Percentiles rank a stretch among this genome's conserved stretches.
These are phyloP conservation scores for Brachypalpus laphriformis DNA, from an alignment of 2,888 invertebrate species.

Conservation along the genomic window DNA sequence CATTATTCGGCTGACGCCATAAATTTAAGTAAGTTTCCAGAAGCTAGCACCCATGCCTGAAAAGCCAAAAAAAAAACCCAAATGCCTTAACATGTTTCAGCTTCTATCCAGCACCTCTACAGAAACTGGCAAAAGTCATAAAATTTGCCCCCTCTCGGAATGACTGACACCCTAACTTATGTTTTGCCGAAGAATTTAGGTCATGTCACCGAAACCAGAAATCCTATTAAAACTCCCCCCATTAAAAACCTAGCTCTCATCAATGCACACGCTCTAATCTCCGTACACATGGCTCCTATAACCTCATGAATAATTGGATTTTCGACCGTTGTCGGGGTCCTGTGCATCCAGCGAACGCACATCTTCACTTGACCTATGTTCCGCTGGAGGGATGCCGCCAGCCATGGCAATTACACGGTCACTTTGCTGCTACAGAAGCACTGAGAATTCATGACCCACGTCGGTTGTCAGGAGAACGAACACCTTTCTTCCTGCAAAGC, in stretches of 20 bases:
- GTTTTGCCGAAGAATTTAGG: constrained; percentile 18
- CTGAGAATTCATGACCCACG: constrained; percentile 50
- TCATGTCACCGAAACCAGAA: constrained; percentile 25
- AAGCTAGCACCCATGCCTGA: too few relatives aligned
- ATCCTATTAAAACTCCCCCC: constrained; percentile 55
- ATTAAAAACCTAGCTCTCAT: constrained; percentile 46
- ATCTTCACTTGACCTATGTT: constrained; percentile 36
- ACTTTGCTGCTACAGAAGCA: constrained; percentile 42
- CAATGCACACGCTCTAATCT: constrained; percentile 33
- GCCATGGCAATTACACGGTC: constrained; percentile 60
- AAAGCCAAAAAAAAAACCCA: too few relatives aligned
- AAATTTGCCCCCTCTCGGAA: background rate
- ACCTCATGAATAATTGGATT: constrained; percentile 66
- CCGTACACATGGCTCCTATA: constrained; percentile 7
- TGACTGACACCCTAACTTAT: constrained; percentile 41
- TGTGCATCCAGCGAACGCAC: constrained; percentile 34
- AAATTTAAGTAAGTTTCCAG: too few relatives aligned
- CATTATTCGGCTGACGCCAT: too few relatives aligned
- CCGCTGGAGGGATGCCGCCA: background rate
- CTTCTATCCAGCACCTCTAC: background rate
- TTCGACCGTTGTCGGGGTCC: constrained; percentile 1
- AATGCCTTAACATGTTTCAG: too few relatives aligned
- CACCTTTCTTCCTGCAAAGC: constrained; percentile 44
- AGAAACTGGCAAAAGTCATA: background rate
- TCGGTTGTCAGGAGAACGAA: constrained; percentile 31